These are phyloP conservation scores for Phataginus tricuspis DNA, from an alignment of 2,797 vertebrate species.

Conservation along the genomic window DNA sequence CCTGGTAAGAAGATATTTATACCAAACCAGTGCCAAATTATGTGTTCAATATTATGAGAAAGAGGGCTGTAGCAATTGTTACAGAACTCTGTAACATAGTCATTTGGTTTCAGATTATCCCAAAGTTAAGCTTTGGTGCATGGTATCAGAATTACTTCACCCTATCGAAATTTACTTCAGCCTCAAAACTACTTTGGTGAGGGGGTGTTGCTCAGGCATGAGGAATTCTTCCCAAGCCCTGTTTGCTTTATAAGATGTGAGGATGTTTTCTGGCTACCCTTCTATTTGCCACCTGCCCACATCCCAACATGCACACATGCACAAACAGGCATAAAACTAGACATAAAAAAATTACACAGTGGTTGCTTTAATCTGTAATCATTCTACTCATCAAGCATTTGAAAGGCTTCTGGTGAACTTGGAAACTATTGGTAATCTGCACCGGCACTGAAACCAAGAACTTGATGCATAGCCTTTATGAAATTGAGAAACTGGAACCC, in stretches of 20 bases:
- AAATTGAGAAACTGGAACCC: constrained; percentile 22
- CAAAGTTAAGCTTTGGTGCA: not conserved
- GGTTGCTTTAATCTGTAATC: constrained; percentile 36
- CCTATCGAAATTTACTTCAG: not conserved
- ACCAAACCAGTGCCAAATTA: not conserved
- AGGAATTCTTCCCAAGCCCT: not conserved
- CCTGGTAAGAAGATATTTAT: not conserved
- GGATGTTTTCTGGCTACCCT: not conserved
- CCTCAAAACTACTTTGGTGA: not conserved
- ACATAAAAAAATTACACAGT: constrained; percentile 34
- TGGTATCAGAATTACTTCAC: not conserved
- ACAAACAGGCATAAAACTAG: not conserved
- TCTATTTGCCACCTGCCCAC: not conserved
- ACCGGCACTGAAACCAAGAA: constrained; percentile 67
- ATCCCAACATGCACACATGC: not conserved
- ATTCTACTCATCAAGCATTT: not conserved
- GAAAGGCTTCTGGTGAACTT: constrained; percentile 47
- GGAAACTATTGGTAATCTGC: not conserved
- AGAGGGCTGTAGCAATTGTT: not conserved
- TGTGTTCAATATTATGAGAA: not conserved
- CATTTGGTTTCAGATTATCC: not conserved
- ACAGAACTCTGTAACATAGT: not conserved
- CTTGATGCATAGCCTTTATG: constrained; percentile 25
- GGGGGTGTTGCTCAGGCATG: not conserved
- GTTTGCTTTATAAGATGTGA: not conserved